Base-by-base conservation (phyloP, 2,797 vertebrate genomes). In the Oreortyx pictus region DNA sequence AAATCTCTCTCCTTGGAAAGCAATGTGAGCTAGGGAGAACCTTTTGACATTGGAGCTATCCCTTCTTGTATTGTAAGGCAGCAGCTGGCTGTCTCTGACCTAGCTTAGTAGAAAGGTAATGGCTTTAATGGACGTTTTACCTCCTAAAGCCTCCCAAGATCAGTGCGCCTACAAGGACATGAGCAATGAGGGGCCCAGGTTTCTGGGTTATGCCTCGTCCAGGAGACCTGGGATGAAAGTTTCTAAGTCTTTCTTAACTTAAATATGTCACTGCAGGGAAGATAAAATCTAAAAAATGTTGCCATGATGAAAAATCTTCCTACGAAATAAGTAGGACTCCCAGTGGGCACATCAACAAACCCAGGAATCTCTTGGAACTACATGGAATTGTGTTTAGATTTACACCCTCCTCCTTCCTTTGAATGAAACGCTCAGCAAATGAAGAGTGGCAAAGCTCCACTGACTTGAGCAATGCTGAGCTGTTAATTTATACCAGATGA, bases 271-370 rank as follows among this genome's bases (percentile, higher is more conserved):
- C 22, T n/a, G 10, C 8, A 47, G 62, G 67, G 57, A 71, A 82
- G 78, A 25, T 7, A 44, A 24, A 0, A 0, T 0, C 14, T 27
- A 16, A 74, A 89, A n/a, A 17, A 57, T 0, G 0, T 74, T 25
- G 23, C 20, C 39, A 60, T 57, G 57, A 49, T 19, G 25, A 46
- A 89, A 87, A 78, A 19, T 2, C 7, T 4, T 35, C 25, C 3
- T 9, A 13, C 33, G 49, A 82, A 54, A 29, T 23, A 54, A 75
- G 13, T 20, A 41, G 83, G 41, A 11, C 57, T 92, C 41, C 44
- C 71, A 49, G 1, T 4, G n/a, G 43, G 37, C 25, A 20, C 61
- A 57, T 29, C 78, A 83, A 16, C 46, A 67, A 27, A 59, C 14
- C 49, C 78, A 43, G 81, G 8, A 74, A n/a, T 49, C 74, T 39